Evolutionary conservation across 2,888 invertebrate genomes (phyloP).

Genomic region (Noctua pronuba): DNA sequence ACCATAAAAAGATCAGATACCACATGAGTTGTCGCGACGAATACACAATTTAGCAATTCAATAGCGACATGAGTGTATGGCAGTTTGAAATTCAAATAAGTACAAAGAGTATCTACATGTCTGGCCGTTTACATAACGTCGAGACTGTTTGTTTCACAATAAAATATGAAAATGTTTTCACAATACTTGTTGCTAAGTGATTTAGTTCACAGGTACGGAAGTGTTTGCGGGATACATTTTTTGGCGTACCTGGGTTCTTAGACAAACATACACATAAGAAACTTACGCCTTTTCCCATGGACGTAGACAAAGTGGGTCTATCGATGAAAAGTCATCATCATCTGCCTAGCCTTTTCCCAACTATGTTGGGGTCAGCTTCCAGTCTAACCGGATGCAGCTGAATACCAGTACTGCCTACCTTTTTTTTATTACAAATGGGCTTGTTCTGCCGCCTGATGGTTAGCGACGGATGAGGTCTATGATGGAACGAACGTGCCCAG

Average conservation of each 20-base stretch:
- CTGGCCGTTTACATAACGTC: conserved; percentile 46
- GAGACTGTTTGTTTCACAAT: conserved; percentile 27
- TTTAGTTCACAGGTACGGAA: conserved; percentile 9
- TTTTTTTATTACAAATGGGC: too few relatives aligned
- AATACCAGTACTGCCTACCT: too few relatives aligned
- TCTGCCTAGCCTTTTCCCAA: too few relatives aligned
- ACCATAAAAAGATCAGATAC: conserved; percentile 24
- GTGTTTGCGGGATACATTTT: background rate
- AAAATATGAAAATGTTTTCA: conserved; percentile 30
- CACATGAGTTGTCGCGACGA: conserved; percentile 26
- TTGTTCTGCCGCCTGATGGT: too few relatives aligned
- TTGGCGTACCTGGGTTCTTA: background rate
- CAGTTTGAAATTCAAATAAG: conserved; percentile 52
- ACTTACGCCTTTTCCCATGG: too few relatives aligned
- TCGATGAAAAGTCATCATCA: too few relatives aligned
- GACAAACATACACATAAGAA: background rate
- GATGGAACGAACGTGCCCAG: too few relatives aligned
- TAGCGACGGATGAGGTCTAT: too few relatives aligned
- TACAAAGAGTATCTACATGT: conserved; percentile 34
- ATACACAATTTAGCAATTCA: conserved; percentile 43
- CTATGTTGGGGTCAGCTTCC: too few relatives aligned
- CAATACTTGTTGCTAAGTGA: conserved; percentile 16
- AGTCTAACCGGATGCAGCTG: too few relatives aligned
- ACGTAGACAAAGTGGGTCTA: too few relatives aligned
- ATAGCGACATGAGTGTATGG: conserved; percentile 34